These are phyloP conservation scores for Petrocephalus schoutedeni DNA, from an alignment of 2,797 vertebrate species.

Conservation along the genomic window DNA sequence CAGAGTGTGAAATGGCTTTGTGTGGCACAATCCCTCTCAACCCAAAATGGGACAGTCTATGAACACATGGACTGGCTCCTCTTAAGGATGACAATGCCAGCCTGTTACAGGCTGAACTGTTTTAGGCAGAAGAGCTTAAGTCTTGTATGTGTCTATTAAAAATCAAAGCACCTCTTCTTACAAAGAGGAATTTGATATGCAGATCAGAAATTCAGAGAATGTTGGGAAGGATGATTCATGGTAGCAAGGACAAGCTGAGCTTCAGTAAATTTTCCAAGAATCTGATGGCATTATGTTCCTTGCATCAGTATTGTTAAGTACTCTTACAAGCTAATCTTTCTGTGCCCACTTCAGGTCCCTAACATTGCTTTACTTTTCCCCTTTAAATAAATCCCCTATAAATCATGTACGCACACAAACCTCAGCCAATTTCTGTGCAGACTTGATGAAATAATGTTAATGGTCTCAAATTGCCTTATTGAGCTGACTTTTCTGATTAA, in stretches of 20 bases:
- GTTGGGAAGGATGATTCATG: slow-evolving; percentile 31
- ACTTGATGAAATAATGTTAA: slow-evolving; percentile 34
- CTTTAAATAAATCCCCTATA: slow-evolving; percentile 44
- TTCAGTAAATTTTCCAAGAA: slow-evolving; percentile 55
- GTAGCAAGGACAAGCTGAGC: slow-evolving; percentile 38
- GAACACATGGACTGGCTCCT: slow-evolving; percentile 30
- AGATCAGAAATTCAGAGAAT: slow-evolving; percentile 43
- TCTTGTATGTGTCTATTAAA: slow-evolving; percentile 45
- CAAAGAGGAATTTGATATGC: slow-evolving; percentile 65
- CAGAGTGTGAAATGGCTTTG: slow-evolving; percentile 49
- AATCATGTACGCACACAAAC: slow-evolving; percentile 34
- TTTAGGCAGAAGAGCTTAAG: slow-evolving; percentile 32
- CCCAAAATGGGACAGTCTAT: slow-evolving; percentile 36
- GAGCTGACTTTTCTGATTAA: slow-evolving; percentile 45
- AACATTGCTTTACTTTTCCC: slow-evolving; percentile 32
- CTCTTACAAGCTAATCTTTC: slow-evolving; percentile 33
- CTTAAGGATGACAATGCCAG: slow-evolving; percentile 32
- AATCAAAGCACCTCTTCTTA: slow-evolving; percentile 52
- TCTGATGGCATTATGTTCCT: slow-evolving; percentile 42
- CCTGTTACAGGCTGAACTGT: slow-evolving; percentile 48
- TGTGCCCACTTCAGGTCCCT: slow-evolving; percentile 44
- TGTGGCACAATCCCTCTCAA: slow-evolving; percentile 42
- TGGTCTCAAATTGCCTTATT: slow-evolving; percentile 59
- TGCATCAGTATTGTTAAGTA: slow-evolving; percentile 54
- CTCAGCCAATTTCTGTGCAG: slow-evolving; percentile 34